Base-by-base conservation (phyloP, 2,113 vertebrate species). In the Tinamus guttatus region DNA sequence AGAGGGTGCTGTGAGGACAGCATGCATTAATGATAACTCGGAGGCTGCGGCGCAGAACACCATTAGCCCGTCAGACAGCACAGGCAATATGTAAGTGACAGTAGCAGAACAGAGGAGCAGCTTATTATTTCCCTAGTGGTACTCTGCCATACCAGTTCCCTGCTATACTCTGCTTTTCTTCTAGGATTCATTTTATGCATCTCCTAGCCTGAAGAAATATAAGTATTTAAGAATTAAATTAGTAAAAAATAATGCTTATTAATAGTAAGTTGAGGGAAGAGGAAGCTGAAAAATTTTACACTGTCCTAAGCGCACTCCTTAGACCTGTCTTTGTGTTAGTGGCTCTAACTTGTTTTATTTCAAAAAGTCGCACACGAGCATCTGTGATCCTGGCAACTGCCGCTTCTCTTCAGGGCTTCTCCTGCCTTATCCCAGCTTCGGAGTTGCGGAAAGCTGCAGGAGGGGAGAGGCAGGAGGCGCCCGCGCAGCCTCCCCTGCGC, bases 11-110 rank as follows among this genome's bases (percentile, higher is more conserved):
- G 49, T 90, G 74, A 94, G 95, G 96, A 94, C 85, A 84, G 2
- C 90, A 90, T 97, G 80, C 92, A 94, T 96, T 96, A 96, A 60
- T 94, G 59, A 97, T 89, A 65, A 85, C 92, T 82, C 85, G 59
- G 73, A 81, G 92, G 85, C 92, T 75, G 43, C 86, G 83, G 11
- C 90, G 47, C 83, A 51, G 90, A 86, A 79, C 83, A 69, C 88
- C 88, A 95, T 96, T 93, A 97, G 43, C 43, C 88, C 65, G 43
- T 96, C 90, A 95, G 14, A 83, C 45, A 34, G 60, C 83, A 82
- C 64, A 88, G 85, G 64, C 87, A 70, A 6, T 64, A 88, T 78
- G 77, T 58, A 92, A 95, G 88, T 95, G 94, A 96, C 95, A 96
- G 90, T 60, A 89, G 60, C 77, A 76, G 41, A 81, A 88, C n/a